Evolutionary conservation across 2,113 vertebrate species (phyloP), one percentile per base, ranked within the genome.

Genomic region (Telmatochromis sp.): DNA sequence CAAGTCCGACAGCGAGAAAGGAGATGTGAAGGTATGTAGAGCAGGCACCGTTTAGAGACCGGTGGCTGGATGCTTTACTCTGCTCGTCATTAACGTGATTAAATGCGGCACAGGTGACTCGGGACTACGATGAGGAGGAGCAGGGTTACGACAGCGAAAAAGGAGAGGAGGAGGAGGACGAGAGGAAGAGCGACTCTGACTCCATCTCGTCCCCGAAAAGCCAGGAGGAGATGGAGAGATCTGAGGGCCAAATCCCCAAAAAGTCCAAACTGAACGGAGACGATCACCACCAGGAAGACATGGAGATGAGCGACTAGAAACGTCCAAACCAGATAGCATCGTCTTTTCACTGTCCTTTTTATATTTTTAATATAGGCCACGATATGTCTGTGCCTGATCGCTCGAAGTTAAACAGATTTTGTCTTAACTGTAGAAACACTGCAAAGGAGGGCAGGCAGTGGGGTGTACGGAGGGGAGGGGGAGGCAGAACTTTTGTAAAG

Each of bases 61-160:
- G 23, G 9, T n/a, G 73, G 73, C 10, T n/a, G 15, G 4, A 2
- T 33, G 26, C 9, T 5, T 31, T 31, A 31, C 26, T 78, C 2
- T 79, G 12, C 19, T 80, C 7, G 5, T 15, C 11, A 0, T 19
- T 57, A 15, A 87, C 21, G 2, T 11, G 33, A n/a, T 26, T 2
- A 78, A 31, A 37, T 89, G 7, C n/a, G 21, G 40, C 96, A 98
- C 97, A 99, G 98, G 99, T 99, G 94, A 99, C 98, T 58, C 96
- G 99, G 89, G 97, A 99, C 93, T 99, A 99, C 4, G 98, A 99
- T 1, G 99, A 99, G 92, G 99, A 99, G 84, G 99, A 99, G 35
- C 98, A 99, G 88, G 98, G 98, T 2, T 99, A 99, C 2, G 98
- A 98, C 97, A 99, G 99, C 31, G 98, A 98, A 81, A 98, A 98